phyloP scores from a whole-genome alignment of 2,797 vertebrate species.

The Lycodopsis pacificus region DNA sequence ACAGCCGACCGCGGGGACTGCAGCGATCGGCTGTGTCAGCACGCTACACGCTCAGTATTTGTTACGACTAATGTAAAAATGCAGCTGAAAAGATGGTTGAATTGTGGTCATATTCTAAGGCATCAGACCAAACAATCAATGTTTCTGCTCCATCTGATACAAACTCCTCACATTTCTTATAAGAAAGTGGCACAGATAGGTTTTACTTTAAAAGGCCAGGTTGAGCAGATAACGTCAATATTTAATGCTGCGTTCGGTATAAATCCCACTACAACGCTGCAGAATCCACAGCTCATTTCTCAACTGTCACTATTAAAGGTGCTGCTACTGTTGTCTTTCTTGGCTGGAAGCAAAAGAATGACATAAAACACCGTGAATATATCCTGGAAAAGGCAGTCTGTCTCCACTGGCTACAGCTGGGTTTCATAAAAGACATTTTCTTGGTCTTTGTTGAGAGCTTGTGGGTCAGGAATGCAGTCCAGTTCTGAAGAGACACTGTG shows the following conservation, averaged over 20 bases:
- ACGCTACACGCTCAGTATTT: conserved; percentile 45
- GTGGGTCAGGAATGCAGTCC: conserved; percentile 21
- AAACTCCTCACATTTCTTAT: conserved; percentile 50
- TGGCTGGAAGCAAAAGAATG: conserved; percentile 35
- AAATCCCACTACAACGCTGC: conserved; percentile 29
- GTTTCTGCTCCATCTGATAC: conserved; percentile 59
- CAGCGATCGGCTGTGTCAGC: conserved; percentile 34
- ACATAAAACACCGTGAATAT: not conserved
- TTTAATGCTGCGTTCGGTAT: conserved; percentile 42
- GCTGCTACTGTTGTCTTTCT: conserved; percentile 20
- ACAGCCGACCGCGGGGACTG: conserved; percentile 5
- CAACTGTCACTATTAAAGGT: conserved; percentile 28
- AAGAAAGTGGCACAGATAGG: conserved; percentile 45
- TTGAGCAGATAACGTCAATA: conserved; percentile 50
- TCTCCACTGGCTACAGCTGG: conserved; percentile 11
- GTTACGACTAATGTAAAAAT: conserved; percentile 57
- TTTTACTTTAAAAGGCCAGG: conserved; percentile 43
- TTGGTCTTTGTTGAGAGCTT: conserved; percentile 1
- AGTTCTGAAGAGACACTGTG: not conserved
- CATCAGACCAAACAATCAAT: conserved; percentile 64
- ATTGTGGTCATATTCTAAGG: conserved; percentile 64
- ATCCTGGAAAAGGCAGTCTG: not conserved
- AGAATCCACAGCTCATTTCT: conserved; percentile 40
- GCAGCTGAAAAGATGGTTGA: conserved; percentile 50
- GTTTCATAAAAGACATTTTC: conserved; percentile 5